Base-by-base conservation (phyloP, 1,140 invertebrate genomes). In the Araneus ventricosus region DNA sequence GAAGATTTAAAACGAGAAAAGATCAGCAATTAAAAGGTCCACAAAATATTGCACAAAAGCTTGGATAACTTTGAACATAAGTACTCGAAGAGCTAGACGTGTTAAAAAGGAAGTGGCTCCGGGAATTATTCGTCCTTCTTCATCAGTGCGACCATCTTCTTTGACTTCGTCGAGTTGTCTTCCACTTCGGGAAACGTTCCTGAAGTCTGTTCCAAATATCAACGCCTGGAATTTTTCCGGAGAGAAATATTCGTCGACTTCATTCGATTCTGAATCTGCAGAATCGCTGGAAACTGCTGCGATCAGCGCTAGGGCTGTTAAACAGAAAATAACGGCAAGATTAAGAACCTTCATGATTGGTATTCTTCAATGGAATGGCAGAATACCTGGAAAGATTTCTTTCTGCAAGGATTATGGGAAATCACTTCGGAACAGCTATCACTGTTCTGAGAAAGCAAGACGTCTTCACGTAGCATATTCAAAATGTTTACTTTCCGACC, bases 101-200 rank as follows among this genome's bases (percentile, higher is more conserved):
- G 85, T 37, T 14, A 87, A 8, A 45, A 87, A 37, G 0, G 85
- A 87, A 5, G 85, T 41, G 20, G 82, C 82, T 20, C 82, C 82
- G 17, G 82, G 82, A n/a, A 57, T 27, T 1, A 84, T 52, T 27
- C 82, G 41, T 24, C 79, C 79, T 45, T 82, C 79, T 14, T 67
- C 24, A 3, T 67, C 63, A 27, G 27, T n/a, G 27, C 27, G 8
- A 6, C 59, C 59, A 5, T 61, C 59, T 61, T 61, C 59, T 24
- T 61, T n/a, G 24, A 22, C 24, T 63, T n/a, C 59, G 20, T 75
- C 70, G 17, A 34, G 17, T 17, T 20, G 14, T 75, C 70, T 75
- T 34, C 10, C 30, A 37, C 70, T 75, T 75, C 70, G 70, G 3
- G 70, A 75, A 14, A 17, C 17, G 34, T 37, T 75, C 22, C 34